Evolutionary conservation across 2,888 invertebrate species (phyloP).

Genomic region (Acrobasis consociella): DNA sequence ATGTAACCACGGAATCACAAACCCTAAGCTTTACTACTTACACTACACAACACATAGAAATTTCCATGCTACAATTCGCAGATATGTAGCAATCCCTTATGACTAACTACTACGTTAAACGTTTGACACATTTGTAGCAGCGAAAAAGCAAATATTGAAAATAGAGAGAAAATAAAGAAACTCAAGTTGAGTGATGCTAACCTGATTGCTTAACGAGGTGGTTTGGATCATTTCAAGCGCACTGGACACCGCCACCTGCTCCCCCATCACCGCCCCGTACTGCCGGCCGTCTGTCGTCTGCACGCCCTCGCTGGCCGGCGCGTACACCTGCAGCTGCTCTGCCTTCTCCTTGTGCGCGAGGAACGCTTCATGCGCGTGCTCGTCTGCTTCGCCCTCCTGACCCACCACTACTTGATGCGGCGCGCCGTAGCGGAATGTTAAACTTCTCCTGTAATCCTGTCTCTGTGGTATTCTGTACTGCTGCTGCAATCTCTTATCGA

Average conservation of each 20-base stretch:
- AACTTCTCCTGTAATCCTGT: conserved; percentile 51
- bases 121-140: too few relatives aligned
- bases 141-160: too few relatives aligned
- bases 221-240: conserved; percentile 72
- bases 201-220: conserved; percentile 52
- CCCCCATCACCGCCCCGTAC: conserved; percentile 56
- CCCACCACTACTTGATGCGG: conserved; percentile 65
- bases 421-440: conserved; percentile 63
- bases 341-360: conserved; percentile 56
- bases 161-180: too few relatives aligned
- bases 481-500: conserved; percentile 48
- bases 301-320: conserved; percentile 39
- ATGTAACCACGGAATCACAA: too few relatives aligned
- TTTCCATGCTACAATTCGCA: too few relatives aligned
- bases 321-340: conserved; percentile 54
- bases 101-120: too few relatives aligned
- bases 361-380: conserved; percentile 59
- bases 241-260: conserved; percentile 50
- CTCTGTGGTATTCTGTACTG: conserved; percentile 49
- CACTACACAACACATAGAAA: too few relatives aligned
- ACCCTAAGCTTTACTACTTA: too few relatives aligned
- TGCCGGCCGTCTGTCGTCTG: conserved; percentile 54
- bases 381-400: conserved; percentile 57
- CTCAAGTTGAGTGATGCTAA: background rate
- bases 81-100: too few relatives aligned